These are phyloP conservation scores for Malurus splendens DNA, from an alignment of 2,797 vertebrate species.

Conservation along the genomic window DNA sequence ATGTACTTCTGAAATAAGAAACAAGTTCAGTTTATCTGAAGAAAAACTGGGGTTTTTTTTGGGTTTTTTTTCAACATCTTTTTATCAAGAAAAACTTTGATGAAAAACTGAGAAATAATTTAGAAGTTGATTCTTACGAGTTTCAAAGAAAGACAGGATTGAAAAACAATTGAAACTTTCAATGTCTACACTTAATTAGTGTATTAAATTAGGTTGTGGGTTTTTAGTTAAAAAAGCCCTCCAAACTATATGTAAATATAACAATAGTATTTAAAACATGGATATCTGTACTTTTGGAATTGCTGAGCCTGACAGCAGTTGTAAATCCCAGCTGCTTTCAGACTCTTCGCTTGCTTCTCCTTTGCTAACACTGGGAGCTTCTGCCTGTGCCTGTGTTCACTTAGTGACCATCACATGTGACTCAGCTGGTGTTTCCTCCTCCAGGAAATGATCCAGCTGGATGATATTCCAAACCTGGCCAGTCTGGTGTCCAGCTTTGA, in stretches of 20 bases:
- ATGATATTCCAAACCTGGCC: conserved; percentile 91
- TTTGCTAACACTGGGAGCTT: neutral
- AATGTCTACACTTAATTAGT: neutral
- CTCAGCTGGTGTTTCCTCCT: neutral
- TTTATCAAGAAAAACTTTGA: neutral
- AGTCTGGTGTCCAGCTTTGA: conserved; percentile 95
- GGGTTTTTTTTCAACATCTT: neutral
- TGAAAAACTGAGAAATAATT: neutral
- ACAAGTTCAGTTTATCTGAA: neutral
- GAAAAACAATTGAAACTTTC: neutral
- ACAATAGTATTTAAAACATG: neutral
- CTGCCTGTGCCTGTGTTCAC: neutral
- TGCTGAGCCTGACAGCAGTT: neutral
- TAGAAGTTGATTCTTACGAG: neutral
- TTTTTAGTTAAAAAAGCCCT: rapidly evolving
- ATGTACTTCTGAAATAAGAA: neutral
- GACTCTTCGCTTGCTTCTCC: neutral
- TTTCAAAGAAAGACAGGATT: neutral
- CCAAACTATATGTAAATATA: neutral
- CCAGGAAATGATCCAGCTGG: conserved; percentile 96
- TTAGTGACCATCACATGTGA: neutral
- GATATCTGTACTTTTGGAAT: neutral
- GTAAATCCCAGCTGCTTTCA: neutral
- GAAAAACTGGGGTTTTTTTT: neutral
- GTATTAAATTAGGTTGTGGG: neutral